Evolutionary conservation across 1,140 invertebrate species (phyloP).

Genomic region (Hycleus phaleratus): DNA sequence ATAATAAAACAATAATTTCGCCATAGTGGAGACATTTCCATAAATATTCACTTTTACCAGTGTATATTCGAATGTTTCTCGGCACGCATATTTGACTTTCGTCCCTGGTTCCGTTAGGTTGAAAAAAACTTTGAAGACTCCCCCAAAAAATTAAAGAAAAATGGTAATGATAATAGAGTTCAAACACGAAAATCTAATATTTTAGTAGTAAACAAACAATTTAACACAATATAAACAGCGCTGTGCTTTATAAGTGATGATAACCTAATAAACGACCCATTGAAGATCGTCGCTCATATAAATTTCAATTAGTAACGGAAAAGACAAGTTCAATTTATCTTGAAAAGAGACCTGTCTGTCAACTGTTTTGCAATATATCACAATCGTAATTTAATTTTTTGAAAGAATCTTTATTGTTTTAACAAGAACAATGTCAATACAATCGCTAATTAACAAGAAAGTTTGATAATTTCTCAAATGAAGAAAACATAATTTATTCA

Average conservation of each 20-base stretch:
- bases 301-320: slow-evolving; percentile 18
- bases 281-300: slow-evolving; percentile 8
- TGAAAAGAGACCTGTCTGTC: too few relatives aligned
- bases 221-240: slow-evolving; percentile 14
- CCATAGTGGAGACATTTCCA: slow-evolving; percentile 17
- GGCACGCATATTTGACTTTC: slow-evolving; percentile 13
- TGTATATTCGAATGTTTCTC: slow-evolving; percentile 18
- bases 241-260: slow-evolving; percentile 5
- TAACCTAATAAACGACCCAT: slow-evolving; percentile 4
- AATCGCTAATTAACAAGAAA: too few relatives aligned
- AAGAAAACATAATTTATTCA: too few relatives aligned
- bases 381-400: too few relatives aligned
- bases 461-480: too few relatives aligned
- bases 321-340: neutral
- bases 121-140: too few relatives aligned
- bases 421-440: too few relatives aligned
- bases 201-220: slow-evolving; percentile 13
- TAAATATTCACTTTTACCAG: slow-evolving; percentile 12
- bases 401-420: too few relatives aligned
- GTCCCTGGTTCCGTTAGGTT: neutral
- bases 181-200: slow-evolving; percentile 10
- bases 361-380: too few relatives aligned
- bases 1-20: slow-evolving; percentile 13
- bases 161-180: slow-evolving; percentile 3
- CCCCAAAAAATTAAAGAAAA: neutral